Percentiles rank a stretch among this genome's conserved stretches.
These are phyloP conservation scores for Megaceryle alcyon DNA, from an alignment of 2,797 vertebrate species.

Conservation along the genomic window DNA sequence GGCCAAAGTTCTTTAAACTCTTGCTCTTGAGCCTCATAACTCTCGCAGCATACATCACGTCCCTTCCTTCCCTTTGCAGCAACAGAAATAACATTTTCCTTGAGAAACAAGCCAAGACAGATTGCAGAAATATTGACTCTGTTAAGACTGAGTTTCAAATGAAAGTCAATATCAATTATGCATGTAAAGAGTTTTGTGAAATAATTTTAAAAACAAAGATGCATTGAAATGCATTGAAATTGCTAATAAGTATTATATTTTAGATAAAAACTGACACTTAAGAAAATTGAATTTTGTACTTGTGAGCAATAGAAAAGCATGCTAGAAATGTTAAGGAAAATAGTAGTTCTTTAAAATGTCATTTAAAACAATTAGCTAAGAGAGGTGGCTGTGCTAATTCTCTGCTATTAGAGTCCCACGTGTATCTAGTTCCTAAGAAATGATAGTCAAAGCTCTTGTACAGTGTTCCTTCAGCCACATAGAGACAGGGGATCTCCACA, in stretches of 20 bases:
- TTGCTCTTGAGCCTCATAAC: not conserved
- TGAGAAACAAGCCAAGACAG: not conserved
- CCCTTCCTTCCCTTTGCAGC: not conserved
- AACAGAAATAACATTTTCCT: not conserved
- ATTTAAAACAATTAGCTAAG: constrained; percentile 11
- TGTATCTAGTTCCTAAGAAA: not conserved
- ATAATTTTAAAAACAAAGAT: constrained; percentile 19
- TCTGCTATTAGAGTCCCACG: not conserved
- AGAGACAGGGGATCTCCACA: not conserved
- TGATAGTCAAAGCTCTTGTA: not conserved
- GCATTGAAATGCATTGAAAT: constrained; percentile 4
- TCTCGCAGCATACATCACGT: rapidly evolving
- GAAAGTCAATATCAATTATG: constrained; percentile 42
- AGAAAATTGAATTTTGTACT: constrained; percentile 47
- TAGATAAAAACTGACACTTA: constrained; percentile 34
- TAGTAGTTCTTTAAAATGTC: not conserved
- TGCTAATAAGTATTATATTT: constrained; percentile 37
- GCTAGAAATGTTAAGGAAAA: not conserved
- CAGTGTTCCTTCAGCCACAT: not conserved
- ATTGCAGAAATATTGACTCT: not conserved
- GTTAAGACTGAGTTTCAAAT: constrained; percentile 1
- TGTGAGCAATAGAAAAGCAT: not conserved
- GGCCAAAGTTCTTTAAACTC: not conserved
- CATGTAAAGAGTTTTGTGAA: constrained; percentile 8
- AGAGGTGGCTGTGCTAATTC: not conserved